A percentile compares a stretch with the other conserved stretches of the same genome.
These are phyloP conservation scores for Siniperca knerii DNA, from an alignment of 2,113 vertebrate species.

Conservation along the genomic window DNA sequence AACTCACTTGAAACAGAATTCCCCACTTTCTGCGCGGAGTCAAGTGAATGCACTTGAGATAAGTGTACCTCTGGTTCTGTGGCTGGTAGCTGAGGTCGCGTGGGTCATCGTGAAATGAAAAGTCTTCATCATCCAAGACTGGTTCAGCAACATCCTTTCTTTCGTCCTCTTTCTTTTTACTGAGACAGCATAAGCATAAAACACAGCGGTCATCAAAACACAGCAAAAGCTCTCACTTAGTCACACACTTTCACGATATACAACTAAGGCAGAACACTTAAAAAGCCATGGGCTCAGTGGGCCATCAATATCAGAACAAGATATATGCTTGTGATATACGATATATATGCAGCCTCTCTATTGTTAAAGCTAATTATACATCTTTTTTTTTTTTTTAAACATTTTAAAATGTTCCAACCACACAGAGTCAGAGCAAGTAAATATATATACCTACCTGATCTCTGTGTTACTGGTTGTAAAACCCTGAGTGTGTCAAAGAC, in stretches of 20 bases:
- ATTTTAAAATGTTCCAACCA: not conserved
- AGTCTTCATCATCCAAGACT: conserved; percentile 87
- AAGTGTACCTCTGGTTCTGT: conserved; percentile 87
- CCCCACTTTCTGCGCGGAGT: not conserved
- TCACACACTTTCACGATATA: not conserved
- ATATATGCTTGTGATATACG: not conserved
- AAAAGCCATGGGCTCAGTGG: not conserved
- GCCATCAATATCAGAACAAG: not conserved
- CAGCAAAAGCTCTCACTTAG: not conserved
- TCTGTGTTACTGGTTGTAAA: not conserved
- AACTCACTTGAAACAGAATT: not conserved
- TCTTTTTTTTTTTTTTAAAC: no score
- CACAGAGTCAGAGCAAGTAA: not conserved
- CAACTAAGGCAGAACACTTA: not conserved
- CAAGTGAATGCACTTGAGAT: not conserved
- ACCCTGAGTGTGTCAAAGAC: not conserved
- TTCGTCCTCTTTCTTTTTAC: conserved; percentile 75
- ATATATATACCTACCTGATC: not conserved
- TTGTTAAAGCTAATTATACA: not conserved
- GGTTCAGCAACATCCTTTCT: conserved; percentile 69
- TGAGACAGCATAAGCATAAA: conserved; percentile 35
- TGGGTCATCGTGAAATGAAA: conserved; percentile 90
- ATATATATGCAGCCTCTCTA: not conserved
- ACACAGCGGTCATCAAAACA: conserved; percentile 6
- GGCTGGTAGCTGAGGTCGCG: conserved; percentile 89